These are phyloP conservation scores for Drosophila kikkawai DNA, from an alignment of 1,140 invertebrate genomes.

Conservation along the genomic window DNA sequence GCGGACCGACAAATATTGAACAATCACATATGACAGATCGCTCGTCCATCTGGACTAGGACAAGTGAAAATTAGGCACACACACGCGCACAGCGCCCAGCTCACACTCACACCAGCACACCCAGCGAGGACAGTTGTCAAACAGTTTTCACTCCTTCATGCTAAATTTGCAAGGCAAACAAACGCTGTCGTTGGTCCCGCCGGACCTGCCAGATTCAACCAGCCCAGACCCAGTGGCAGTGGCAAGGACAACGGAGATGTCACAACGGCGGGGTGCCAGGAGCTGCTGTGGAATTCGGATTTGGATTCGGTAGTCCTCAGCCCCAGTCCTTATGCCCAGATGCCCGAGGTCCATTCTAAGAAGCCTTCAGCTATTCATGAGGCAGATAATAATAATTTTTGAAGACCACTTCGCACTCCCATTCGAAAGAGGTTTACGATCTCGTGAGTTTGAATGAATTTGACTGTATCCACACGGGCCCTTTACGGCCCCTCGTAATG, in stretches of 20 bases:
- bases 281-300: constrained; percentile 5
- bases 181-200: constrained; percentile 44
- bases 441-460: constrained; percentile 54
- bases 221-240: constrained; percentile 3
- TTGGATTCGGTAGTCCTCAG: constrained; percentile 45
- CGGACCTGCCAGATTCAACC: constrained; percentile 22
- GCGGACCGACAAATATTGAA: constrained; percentile 50
- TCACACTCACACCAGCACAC: neutral
- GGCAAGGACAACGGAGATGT: constrained; percentile 35
- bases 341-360: constrained; percentile 25
- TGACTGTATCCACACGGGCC: constrained; percentile 33
- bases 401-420: constrained; percentile 20
- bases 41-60: constrained; percentile 25
- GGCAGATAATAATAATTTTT: constrained; percentile 8
- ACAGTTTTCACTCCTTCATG: constrained; percentile 71
- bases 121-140: constrained; percentile 37
- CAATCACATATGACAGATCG: constrained; percentile 61
- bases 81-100: constrained; percentile 12
- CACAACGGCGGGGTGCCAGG: constrained; percentile 31
- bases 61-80: constrained; percentile 62
- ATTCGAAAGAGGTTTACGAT: constrained; percentile 39
- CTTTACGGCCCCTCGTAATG: constrained; percentile 40
- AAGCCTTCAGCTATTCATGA: constrained; percentile 25
- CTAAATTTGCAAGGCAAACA: constrained; percentile 64
- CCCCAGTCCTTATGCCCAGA: constrained; percentile 12